phyloP scores from a whole-genome alignment of 2,797 vertebrate species.

The Cuculus canorus region DNA sequence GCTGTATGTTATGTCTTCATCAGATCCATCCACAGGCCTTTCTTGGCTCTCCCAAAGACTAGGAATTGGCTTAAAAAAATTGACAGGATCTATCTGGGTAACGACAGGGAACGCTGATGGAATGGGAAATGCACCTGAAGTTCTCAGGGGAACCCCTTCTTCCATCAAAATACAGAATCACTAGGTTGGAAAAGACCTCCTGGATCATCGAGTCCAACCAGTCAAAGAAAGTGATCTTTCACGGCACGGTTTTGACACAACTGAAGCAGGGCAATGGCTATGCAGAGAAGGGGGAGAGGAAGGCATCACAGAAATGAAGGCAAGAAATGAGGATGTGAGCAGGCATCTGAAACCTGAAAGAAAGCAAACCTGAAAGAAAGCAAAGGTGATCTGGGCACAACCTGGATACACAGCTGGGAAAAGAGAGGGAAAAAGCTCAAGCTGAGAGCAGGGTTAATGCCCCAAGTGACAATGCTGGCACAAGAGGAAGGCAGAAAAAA shows the following conservation, averaged over 20 bases:
- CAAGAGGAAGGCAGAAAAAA: not conserved
- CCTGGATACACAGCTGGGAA: not conserved
- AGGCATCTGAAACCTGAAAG: not conserved
- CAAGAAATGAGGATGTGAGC: not conserved
- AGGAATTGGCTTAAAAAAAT: not conserved
- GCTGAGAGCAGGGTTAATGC: not conserved
- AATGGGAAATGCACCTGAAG: not conserved
- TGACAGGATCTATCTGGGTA: not conserved
- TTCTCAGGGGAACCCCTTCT: not conserved
- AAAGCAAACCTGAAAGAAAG: not conserved
- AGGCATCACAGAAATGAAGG: not conserved
- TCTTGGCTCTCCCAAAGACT: not conserved
- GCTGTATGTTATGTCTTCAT: not conserved
- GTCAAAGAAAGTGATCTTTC: not conserved
- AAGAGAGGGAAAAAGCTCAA: not conserved
- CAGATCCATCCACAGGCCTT: not conserved
- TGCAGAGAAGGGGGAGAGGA: not conserved
- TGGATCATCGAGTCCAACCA: too few relatives aligned
- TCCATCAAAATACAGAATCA: not conserved
- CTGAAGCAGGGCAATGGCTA: not conserved
- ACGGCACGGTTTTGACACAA: not conserved
- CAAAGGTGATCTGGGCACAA: not conserved
- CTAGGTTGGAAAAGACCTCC: too few relatives aligned
- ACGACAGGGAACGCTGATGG: not conserved
- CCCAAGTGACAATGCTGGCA: not conserved